These are phyloP conservation scores for Stichopus chloronotus DNA, from an alignment of 35 echinoderm and acorn worm species.

Conservation along the genomic window DNA sequence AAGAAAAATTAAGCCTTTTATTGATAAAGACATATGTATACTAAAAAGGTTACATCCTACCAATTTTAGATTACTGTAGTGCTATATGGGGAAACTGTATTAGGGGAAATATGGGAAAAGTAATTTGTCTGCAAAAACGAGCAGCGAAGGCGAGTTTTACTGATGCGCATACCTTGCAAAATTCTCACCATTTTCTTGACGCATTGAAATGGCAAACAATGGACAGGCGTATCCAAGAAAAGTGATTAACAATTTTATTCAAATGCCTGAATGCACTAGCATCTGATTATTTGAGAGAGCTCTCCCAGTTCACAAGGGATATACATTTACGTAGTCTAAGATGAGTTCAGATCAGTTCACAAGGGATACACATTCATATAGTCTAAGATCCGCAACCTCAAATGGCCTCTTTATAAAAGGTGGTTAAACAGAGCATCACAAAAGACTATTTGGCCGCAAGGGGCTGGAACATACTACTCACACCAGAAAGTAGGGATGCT, in stretches of 20 bases:
- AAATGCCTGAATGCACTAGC: background rate
- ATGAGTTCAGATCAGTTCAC: no score
- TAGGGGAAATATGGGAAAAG: background rate
- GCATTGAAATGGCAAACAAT: no score
- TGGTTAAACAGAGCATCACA: background rate
- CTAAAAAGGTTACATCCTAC: background rate
- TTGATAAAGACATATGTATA: slow-evolving; percentile 15
- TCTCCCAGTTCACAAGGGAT: no score
- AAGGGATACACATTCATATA: no score
- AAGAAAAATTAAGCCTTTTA: slow-evolving; percentile 9
- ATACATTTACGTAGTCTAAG: no score
- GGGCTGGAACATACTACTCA: no score
- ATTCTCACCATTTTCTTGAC: background rate
- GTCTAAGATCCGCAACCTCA: no score
- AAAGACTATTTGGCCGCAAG: no score
- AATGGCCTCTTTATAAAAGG: background rate
- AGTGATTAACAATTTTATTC: slow-evolving; percentile 14
- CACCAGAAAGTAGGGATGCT: no score
- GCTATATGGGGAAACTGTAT: slow-evolving; percentile 20
- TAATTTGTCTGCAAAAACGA: slow-evolving; percentile 12
- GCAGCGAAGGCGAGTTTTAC: background rate
- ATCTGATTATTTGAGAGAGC: background rate
- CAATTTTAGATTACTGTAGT: slow-evolving; percentile 27
- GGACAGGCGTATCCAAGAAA: background rate
- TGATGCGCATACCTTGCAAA: background rate